Percentiles rank a stretch among this genome's conserved stretches.
phyloP scores from a whole-genome alignment of 2,888 invertebrate species.

The Apomyelois bistriatella region DNA sequence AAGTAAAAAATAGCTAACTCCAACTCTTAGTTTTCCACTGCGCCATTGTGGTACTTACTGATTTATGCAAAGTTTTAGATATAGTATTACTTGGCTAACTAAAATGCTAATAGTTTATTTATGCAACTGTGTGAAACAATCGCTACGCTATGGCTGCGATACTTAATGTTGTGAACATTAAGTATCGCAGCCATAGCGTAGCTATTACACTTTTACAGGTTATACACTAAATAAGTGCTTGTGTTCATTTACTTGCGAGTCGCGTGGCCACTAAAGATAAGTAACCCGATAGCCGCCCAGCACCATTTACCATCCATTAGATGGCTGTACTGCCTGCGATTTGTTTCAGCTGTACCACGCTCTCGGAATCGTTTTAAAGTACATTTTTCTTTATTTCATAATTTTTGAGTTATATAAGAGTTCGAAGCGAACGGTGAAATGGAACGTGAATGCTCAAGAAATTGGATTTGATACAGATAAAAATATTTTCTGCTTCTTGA shows the following conservation, averaged over 20 bases:
- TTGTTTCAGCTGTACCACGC: conserved; percentile 60
- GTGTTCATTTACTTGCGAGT: conserved; percentile 36
- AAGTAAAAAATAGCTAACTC: no score
- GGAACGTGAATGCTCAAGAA: conserved; percentile 6
- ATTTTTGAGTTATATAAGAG: conserved; percentile 45
- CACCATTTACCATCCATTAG: conserved; percentile 30
- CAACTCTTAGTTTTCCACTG: no score
- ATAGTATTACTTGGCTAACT: no score
- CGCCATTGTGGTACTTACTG: no score
- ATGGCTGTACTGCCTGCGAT: conserved; percentile 35
- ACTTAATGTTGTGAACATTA: no score
- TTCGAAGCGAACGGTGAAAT: conserved; percentile 18
- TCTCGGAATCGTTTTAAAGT: conserved; percentile 49
- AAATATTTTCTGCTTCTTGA: not conserved
- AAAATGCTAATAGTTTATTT: no score
- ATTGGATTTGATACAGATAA: conserved; percentile 9
- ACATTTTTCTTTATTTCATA: conserved; percentile 58
- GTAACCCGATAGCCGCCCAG: conserved; percentile 36
- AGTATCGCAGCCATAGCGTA: no score
- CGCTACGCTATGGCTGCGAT: no score
- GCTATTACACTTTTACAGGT: no score
- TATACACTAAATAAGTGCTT: no score
- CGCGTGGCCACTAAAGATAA: conserved; percentile 52
- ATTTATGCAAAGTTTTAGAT: no score
- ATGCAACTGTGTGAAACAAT: no score